A percentile compares a stretch with the other conserved stretches of the same genome.
Conservation (phyloP, 2,113 vertebrate species). For the Shinisaurus crocodilurus region DNA sequence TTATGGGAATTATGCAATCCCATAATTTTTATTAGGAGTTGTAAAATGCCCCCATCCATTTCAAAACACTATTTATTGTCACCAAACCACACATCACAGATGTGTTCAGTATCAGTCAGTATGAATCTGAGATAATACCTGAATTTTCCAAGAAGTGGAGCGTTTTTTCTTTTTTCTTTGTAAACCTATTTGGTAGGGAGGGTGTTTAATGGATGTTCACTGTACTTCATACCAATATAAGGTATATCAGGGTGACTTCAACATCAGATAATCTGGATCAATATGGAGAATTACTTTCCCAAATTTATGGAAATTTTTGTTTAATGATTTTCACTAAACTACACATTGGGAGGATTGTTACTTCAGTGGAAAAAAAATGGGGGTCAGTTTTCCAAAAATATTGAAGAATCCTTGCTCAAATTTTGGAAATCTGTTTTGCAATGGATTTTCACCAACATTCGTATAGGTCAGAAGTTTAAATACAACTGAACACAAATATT, state of each 20-base stretch:
- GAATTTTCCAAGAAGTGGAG: background rate
- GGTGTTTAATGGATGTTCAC: too few relatives aligned
- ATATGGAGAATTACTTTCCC: too few relatives aligned
- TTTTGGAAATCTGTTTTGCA: background rate
- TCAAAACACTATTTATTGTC: background rate
- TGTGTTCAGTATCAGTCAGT: background rate
- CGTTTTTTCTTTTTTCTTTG: too few relatives aligned
- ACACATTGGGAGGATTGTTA: background rate
- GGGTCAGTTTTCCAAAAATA: background rate
- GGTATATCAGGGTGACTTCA: too few relatives aligned
- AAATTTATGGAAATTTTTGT: background rate
- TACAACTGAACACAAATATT: background rate
- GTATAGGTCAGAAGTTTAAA: background rate
- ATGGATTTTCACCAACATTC: background rate
- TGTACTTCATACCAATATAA: too few relatives aligned
- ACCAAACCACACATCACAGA: background rate
- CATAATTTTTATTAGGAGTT: background rate
- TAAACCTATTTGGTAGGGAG: too few relatives aligned
- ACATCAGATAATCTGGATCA: too few relatives aligned
- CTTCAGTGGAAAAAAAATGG: background rate
- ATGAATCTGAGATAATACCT: background rate
- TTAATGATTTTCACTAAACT: background rate
- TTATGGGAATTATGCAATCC: background rate
- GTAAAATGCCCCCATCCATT: too few relatives aligned
- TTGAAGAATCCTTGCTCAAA: background rate